phyloP scores from a whole-genome alignment of 2,888 invertebrate species.

The Tridacna crocea region DNA sequence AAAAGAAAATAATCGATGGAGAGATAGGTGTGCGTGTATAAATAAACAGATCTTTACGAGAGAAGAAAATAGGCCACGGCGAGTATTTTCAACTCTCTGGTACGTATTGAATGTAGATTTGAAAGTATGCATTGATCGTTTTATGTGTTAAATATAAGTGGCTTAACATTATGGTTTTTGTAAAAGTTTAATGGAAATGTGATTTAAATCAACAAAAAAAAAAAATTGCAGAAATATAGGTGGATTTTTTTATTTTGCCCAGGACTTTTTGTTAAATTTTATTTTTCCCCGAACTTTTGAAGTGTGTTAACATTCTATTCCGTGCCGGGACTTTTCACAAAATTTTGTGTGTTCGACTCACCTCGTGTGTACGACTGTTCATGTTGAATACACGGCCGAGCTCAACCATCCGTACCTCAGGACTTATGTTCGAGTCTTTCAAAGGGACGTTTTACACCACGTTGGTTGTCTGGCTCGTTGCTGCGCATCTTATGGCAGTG shows the following conservation, averaged over 20 bases:
- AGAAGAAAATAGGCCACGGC: neutral
- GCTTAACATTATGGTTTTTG: too few species aligned
- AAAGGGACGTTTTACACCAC: constrained; percentile 25
- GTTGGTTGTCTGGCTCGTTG: constrained; percentile 26
- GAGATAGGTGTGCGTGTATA: neutral
- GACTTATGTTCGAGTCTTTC: constrained; percentile 32
- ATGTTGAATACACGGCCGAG: neutral
- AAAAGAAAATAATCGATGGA: neutral
- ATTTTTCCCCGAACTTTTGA: too few species aligned
- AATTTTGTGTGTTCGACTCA: neutral
- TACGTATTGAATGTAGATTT: constrained; percentile 3
- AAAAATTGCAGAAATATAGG: too few species aligned
- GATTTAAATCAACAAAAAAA: too few species aligned
- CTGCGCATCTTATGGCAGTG: constrained; percentile 11
- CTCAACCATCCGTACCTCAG: neutral
- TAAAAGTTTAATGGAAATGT: too few species aligned
- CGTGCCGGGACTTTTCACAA: too few species aligned
- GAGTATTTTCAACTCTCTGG: too few species aligned
- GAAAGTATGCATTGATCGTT: constrained; percentile 7
- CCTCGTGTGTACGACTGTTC: constrained; percentile 2
- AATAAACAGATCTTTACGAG: neutral
- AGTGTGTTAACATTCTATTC: too few species aligned
- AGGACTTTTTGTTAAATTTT: too few species aligned
- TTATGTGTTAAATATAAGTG: neutral
- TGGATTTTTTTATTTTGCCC: too few species aligned